Base-by-base conservation (phyloP, 2,888 invertebrate species). In the Orthonevra nobilis region DNA sequence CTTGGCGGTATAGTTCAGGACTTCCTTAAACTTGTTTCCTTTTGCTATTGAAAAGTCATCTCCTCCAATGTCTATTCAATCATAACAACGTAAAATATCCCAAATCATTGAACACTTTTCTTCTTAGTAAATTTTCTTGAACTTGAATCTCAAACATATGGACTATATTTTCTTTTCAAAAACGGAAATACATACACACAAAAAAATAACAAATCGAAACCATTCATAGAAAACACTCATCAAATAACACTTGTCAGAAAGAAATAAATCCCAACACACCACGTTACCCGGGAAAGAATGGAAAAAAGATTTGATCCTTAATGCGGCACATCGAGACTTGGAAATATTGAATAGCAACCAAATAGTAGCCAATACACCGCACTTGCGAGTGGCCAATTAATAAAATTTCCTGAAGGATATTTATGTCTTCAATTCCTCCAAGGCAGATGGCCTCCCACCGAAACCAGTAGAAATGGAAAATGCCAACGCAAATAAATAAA, bases 381-480 rank as follows among this genome's bases (percentile, higher is more conserved):
- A 73, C 73, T 73, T 66, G 52, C 48, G 61, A 73, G 73, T 61
- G 48, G 66, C 73, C 79, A 79, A 73, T 79, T 79, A 73, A 79
- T 79, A 79, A 79, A 60, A 46, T 79, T 73, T 68, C 61, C 73
- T 73, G 79, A 79, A 79, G 73, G 73, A 73, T 79, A 79, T 73
- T 79, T 73, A 79, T 73, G 79, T 50, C 73, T 68, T 61, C 73
- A 60, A 79, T 79, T 73, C 73, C 61, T 68, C 28, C 36, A 36
- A 23, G 20, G 50, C 42, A 34, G 14, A 58, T n/a, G n/a, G n/a
- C n/a, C 34, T 12, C 46, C 40, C 42, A 5, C 10, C 1, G n/a
- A 1, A 4, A 3, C n/a, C 48, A 30, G 17, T 26, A 6, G 42
- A 52, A 46, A 50, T 28, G 34, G 44, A 36, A 70, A 60, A 60